These are phyloP conservation scores for Heteronetta atricapilla DNA, from an alignment of 2,113 vertebrate genomes.

Conservation along the genomic window DNA sequence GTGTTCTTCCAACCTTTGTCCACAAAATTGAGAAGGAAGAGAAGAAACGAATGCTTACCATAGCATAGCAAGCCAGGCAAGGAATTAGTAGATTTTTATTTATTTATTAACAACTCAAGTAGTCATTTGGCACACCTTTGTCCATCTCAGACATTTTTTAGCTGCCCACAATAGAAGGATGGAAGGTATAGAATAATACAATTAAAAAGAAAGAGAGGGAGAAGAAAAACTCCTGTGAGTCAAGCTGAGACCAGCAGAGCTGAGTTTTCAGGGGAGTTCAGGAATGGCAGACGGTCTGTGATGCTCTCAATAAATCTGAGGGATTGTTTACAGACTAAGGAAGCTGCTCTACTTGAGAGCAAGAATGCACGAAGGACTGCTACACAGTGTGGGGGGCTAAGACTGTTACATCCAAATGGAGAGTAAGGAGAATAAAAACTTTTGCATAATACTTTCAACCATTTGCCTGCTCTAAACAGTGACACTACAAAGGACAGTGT, in stretches of 20 bases:
- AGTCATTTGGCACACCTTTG: not conserved
- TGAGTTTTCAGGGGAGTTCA: not conserved
- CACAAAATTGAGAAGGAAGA: not conserved
- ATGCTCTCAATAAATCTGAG: not conserved
- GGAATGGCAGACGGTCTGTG: not conserved
- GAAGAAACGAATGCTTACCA: not conserved
- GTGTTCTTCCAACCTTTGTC: not conserved
- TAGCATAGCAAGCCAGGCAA: not conserved
- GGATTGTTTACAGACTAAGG: not conserved
- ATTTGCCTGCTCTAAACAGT: not conserved
- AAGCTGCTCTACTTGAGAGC: not conserved
- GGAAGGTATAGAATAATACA: not conserved
- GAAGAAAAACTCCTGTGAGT: not conserved
- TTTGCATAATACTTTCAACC: not conserved
- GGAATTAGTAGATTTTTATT: not conserved
- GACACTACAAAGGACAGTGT: not conserved
- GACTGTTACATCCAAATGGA: not conserved
- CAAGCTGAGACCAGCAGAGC: not conserved
- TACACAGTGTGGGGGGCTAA: not conserved
- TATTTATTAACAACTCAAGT: not conserved
- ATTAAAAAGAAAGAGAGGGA: not conserved
- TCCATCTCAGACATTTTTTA: not conserved
- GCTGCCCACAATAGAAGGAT: not conserved
- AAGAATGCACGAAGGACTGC: not conserved
- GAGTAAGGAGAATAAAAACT: not conserved